Evolutionary conservation across 1,140 invertebrate genomes (phyloP), one percentile per base, ranked within the genome.

Genomic region (Lucilia cuprina): DNA sequence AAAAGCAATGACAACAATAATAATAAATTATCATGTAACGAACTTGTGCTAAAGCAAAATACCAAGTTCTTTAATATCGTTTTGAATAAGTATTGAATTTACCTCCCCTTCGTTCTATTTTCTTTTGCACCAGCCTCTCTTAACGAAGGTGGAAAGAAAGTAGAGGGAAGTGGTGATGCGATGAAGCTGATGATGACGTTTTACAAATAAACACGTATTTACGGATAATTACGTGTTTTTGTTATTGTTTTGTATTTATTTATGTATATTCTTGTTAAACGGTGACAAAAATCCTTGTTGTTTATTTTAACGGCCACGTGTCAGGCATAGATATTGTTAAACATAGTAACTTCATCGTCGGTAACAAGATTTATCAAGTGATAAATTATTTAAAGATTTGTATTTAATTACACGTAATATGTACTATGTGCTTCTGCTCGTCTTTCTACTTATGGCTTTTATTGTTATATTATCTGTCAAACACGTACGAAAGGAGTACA

Each of bases 261-360:
- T 70, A 3, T 21, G 5, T 21, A 7, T 70, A 19, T 70, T 70
- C 5, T n/a, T 70, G 65, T 70, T 70, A 70, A 70, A 70, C 19
- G 65, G 65, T 70, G 65, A 70, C 65, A 70, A 70, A 70, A 70
- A 21, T 70, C 65, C n/a, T n/a, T 70, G 65, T 70, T 70, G 65
- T 70, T 70, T 70, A 70, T n/a, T 70, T 70, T 70, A n/a, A 70
- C 65, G 65, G 65, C 21, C 65, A 70, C 65, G 65, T 70, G 65
- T 70, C 65, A 25, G n/a, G 17, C 65, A 25, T 3, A 2, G 65
- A 70, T 70, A 70, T 70, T 70, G n/a, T 70, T 9, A 25, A 70
- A 70, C 65, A 70, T 70, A 70, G 21, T 5, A 70, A 70, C n/a
- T 1, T 5, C 5, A n/a, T n/a, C 55, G n/a, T 14, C 14, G n/a